phyloP scores from a whole-genome alignment of 2,113 vertebrate species.

The Malurus alboscapulatus region DNA sequence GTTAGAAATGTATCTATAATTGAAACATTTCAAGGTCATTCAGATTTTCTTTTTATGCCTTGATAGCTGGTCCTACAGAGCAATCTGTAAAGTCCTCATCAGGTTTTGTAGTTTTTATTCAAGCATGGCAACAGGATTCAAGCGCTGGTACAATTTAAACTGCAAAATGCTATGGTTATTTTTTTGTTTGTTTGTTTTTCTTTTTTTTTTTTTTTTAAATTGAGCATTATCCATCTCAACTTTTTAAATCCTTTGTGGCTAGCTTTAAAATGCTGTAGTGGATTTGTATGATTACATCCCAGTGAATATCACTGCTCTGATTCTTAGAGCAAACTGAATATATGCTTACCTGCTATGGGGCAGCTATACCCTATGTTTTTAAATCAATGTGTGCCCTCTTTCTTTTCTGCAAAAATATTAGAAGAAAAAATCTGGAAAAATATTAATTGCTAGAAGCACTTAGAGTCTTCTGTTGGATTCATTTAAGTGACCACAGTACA shows the following conservation, averaged over 20 bases:
- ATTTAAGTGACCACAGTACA: background rate
- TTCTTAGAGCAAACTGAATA: background rate
- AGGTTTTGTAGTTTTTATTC: background rate
- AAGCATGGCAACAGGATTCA: background rate
- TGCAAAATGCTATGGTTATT: background rate
- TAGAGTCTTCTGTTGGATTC: background rate
- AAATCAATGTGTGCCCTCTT: background rate
- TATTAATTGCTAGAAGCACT: constrained; percentile 13
- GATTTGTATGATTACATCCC: background rate
- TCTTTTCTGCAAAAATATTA: background rate
- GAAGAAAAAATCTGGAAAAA: background rate
- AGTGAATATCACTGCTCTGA: background rate
- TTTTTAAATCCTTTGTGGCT: background rate
- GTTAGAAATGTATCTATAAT: background rate
- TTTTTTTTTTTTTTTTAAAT: background rate
- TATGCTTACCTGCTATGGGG: background rate
- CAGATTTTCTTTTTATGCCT: background rate
- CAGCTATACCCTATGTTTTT: background rate
- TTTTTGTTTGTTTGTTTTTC: background rate
- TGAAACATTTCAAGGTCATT: background rate
- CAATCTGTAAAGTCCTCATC: background rate
- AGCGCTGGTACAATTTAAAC: background rate
- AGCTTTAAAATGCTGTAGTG: background rate
- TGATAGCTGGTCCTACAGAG: background rate
- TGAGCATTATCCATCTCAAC: background rate